Conservation (phyloP, 2,888 invertebrate species). For the Aproaerema taeniolella region DNA sequence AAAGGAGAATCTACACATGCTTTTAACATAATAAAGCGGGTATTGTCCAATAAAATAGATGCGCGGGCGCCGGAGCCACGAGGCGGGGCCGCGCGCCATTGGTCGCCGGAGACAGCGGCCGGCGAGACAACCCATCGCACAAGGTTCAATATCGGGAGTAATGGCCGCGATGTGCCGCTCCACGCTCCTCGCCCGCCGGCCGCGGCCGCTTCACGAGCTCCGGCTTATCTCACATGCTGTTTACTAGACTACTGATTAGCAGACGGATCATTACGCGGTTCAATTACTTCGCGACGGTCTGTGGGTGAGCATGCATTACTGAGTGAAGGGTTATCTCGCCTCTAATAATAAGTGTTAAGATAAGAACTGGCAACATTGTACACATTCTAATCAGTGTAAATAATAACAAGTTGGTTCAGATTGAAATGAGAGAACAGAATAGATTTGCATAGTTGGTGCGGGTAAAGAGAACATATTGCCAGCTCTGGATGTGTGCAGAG, state of each 20-base stretch:
- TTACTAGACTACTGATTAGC: constrained; percentile 3
- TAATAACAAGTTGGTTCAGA: no score
- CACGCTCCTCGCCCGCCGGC: not conserved
- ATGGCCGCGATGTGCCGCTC: constrained; percentile 1
- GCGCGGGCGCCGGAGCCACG: constrained; percentile 20
- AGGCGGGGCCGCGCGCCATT: constrained; percentile 31
- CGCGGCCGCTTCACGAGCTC: not conserved
- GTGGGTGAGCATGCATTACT: constrained; percentile 25
- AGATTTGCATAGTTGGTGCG: no score
- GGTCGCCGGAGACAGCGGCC: constrained; percentile 17
- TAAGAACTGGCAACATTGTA: not conserved
- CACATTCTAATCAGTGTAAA: no score
- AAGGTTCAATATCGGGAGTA: constrained; percentile 16
- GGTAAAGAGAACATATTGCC: no score
- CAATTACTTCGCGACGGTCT: not conserved
- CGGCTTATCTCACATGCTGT: not conserved
- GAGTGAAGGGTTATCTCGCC: constrained; percentile 31
- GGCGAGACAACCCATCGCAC: constrained; percentile 10
- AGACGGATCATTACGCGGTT: constrained; percentile 6
- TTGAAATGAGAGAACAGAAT: no score
- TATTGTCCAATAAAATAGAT: constrained; percentile 23
- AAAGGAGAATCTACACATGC: constrained; percentile 18
- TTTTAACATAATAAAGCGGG: constrained; percentile 19
- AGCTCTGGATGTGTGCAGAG: constrained; percentile 9
- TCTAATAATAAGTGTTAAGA: constrained; percentile 6